Conservation (phyloP, 2,888 invertebrate genomes). For the Temnothorax ravouxi region DNA sequence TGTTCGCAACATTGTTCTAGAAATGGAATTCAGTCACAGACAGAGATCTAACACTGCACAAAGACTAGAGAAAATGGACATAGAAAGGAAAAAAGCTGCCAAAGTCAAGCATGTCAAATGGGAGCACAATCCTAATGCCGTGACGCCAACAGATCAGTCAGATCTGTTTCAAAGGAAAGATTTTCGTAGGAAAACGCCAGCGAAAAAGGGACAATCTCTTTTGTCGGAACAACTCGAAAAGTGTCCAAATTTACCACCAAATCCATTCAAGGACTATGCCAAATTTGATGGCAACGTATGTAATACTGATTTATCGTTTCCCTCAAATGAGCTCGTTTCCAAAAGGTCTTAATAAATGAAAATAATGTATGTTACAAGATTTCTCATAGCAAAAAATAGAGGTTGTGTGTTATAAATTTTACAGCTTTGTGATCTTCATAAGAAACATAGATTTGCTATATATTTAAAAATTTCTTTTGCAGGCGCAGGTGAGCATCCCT, state of each 20-base stretch:
- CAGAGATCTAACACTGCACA: slow-evolving; percentile 96
- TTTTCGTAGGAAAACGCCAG: slow-evolving; percentile 77
- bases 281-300: slow-evolving; percentile 94
- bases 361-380: not conserved
- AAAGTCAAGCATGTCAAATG: slow-evolving; percentile 93
- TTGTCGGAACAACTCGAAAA: slow-evolving; percentile 92
- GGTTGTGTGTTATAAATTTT: not conserved
- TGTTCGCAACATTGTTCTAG: slow-evolving; percentile 73
- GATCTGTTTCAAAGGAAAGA: slow-evolving; percentile 89
- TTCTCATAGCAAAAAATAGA: not conserved
- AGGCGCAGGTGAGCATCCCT: slow-evolving; percentile 92
- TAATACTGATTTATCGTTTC: slow-evolving; percentile 30
- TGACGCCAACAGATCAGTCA: slow-evolving; percentile 88
- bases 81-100: slow-evolving; percentile 93
- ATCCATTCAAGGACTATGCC: slow-evolving; percentile 96
- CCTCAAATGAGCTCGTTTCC: not conserved
- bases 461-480: slow-evolving; percentile 28
- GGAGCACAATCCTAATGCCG: slow-evolving; percentile 88
- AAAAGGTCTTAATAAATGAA: slow-evolving; percentile 9
- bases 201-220: slow-evolving; percentile 88
- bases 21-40: slow-evolving; percentile 88
- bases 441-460: not conserved
- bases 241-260: slow-evolving; percentile 92
- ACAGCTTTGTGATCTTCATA: slow-evolving; percentile 9
- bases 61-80: slow-evolving; percentile 95